Evolutionary conservation across 2,113 vertebrate species (phyloP).

Genomic region (Channa maculata): DNA sequence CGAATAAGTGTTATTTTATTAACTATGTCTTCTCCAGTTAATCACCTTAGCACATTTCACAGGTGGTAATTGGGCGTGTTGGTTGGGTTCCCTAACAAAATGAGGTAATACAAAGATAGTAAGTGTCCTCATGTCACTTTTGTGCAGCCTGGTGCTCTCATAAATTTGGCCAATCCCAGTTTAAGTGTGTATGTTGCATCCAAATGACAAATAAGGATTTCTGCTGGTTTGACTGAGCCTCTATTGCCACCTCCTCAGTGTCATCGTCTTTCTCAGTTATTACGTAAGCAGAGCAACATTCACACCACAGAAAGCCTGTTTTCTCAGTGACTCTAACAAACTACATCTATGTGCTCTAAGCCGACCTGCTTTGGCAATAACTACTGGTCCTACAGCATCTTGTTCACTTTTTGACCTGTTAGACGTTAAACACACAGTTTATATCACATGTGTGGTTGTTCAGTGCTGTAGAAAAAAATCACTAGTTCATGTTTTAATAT

Average conservation of each 20-base stretch:
- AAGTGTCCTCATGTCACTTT: background rate
- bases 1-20: too few relatives aligned
- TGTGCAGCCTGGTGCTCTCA: background rate
- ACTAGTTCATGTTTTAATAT: too few relatives aligned
- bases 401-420: too few relatives aligned
- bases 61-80: too few relatives aligned
- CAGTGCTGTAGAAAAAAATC: too few relatives aligned
- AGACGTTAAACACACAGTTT: too few relatives aligned
- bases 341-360: background rate
- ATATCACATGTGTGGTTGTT: too few relatives aligned
- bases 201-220: background rate
- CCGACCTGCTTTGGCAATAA: background rate
- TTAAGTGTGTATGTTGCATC: background rate
- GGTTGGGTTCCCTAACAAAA: background rate
- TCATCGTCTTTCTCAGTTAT: slow-evolving; percentile 32
- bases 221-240: slow-evolving; percentile 11
- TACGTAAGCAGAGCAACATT: slow-evolving; percentile 53
- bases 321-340: slow-evolving; percentile 42
- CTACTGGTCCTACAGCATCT: background rate
- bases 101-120: background rate
- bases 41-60: too few relatives aligned
- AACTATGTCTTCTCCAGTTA: too few relatives aligned
- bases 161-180: background rate
- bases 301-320: slow-evolving; percentile 46
- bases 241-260: slow-evolving; percentile 42